Conservation (phyloP, 2,797 vertebrate species). For the Poecilia gillii region DNA sequence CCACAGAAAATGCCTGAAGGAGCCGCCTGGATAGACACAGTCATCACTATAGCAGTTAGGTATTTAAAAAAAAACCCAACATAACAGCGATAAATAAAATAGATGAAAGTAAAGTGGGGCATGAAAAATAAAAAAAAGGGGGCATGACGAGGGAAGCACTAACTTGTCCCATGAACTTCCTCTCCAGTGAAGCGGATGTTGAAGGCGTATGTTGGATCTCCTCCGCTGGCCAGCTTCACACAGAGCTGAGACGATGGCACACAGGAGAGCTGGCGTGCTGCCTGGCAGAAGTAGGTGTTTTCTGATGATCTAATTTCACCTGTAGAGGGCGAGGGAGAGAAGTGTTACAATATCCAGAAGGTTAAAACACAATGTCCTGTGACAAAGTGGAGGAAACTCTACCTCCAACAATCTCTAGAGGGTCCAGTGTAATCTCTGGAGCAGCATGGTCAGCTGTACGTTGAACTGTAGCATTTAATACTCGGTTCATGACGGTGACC, state of each 20-base stretch:
- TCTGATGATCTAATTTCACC: conserved; percentile 93
- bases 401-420: conserved; percentile 97
- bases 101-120: neutral
- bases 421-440: conserved; percentile 96
- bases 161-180: conserved; percentile 97
- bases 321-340: conserved; percentile 47
- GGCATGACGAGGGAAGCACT: conserved; percentile 49
- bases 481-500: conserved; percentile 94
- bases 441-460: conserved; percentile 96
- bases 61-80: neutral
- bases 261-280: conserved; percentile 90
- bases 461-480: conserved; percentile 95
- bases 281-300: conserved; percentile 98
- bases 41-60: conserved; percentile 17
- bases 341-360: neutral
- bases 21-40: conserved; percentile 83
- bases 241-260: conserved; percentile 96
- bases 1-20: conserved; percentile 99
- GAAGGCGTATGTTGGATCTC: conserved; percentile 96
- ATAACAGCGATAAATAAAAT: neutral
- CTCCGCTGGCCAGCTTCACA: conserved; percentile 95
- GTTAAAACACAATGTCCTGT: neutral
- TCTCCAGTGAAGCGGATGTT: conserved; percentile 99
- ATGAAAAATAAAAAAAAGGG: conserved; percentile 12
- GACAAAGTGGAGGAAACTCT: neutral